Conservation (phyloP, 1,140 invertebrate species). For the Dolichoris vasculosae region DNA sequence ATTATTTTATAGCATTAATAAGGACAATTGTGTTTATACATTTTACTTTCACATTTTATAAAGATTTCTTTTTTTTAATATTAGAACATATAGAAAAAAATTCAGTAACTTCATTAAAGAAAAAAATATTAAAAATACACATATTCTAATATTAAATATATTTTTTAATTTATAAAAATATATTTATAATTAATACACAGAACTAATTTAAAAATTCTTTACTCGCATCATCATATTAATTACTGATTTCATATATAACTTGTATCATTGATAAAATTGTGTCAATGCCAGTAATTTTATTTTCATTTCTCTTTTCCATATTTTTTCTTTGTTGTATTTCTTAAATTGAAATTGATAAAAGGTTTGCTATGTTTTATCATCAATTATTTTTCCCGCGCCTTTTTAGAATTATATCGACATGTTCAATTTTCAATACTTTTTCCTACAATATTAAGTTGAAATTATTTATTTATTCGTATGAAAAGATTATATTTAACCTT, state of each 20-base stretch:
- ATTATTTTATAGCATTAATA: background rate
- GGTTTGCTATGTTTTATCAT: background rate
- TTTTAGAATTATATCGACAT: background rate
- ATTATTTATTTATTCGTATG: background rate
- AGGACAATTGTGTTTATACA: background rate
- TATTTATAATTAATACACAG: background rate
- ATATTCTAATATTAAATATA: background rate
- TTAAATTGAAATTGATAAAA: background rate
- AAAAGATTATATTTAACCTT: background rate
- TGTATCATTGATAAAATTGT: background rate
- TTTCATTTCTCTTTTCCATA: background rate
- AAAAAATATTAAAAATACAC: no score
- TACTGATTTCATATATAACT: background rate
- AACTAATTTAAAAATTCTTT: conserved; percentile 8
- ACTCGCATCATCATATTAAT: background rate
- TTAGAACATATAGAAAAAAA: background rate
- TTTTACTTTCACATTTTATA: background rate
- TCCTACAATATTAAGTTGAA: background rate
- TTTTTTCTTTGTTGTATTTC: background rate
- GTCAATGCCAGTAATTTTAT: conserved; percentile 6
- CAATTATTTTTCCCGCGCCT: background rate
- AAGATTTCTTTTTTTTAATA: background rate
- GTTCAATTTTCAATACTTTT: background rate
- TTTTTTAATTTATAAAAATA: conserved; percentile 2
- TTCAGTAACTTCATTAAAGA: background rate